Base-by-base conservation (phyloP, 2,888 invertebrate genomes). In the Drosophila anomelani region DNA sequence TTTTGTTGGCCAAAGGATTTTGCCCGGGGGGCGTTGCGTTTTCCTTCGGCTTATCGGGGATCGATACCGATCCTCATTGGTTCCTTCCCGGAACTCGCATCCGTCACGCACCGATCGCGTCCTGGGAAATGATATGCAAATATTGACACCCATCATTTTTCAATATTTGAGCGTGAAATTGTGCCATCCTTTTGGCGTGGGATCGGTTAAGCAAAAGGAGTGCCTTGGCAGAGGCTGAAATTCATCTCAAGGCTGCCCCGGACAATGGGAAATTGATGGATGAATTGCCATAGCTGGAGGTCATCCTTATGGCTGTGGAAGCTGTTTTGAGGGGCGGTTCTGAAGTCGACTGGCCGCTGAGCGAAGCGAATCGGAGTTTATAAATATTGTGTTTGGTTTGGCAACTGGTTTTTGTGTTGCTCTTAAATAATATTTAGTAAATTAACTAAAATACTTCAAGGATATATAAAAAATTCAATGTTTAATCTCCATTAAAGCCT, bases 91-190 rank as follows among this genome's bases (percentile, higher is more conserved):
- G 46, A 60, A 60, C 26, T 44, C 44, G 53, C 63, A 36, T 66
- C 63, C 76, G 69, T 81, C 78, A 79, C 85, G 80, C 82, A 57
- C 56, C 60, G 41, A 8, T 26, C 51, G 34, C 5, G n/a, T 51
- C 13, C 12, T 44, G 66, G 44, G 41, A 46, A 77, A 73, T 81
- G 84, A 86, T 89, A 86, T 89, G 86, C 90, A 86, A 86, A 86
- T 89, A 88, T 86, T 86, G 77, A 84, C 77, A 75, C 70, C 83
- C 85, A 86, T 86, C 75, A 89, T 89, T 89, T 89, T 81, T 86
- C 88, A 88, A 88, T 84, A 79, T 77, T 77, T 72, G 47, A 77
- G 76, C 83, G 81, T 88, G 88, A 89, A 80, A 77, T 61, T 56
- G 54, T 12, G 67, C 47, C 15, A 74, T 47, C 43, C 51, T 73